Percentiles rank a stretch among this genome's conserved stretches.
phyloP scores from a whole-genome alignment of 2,113 vertebrate genomes.

The Pelecanus crispus region DNA sequence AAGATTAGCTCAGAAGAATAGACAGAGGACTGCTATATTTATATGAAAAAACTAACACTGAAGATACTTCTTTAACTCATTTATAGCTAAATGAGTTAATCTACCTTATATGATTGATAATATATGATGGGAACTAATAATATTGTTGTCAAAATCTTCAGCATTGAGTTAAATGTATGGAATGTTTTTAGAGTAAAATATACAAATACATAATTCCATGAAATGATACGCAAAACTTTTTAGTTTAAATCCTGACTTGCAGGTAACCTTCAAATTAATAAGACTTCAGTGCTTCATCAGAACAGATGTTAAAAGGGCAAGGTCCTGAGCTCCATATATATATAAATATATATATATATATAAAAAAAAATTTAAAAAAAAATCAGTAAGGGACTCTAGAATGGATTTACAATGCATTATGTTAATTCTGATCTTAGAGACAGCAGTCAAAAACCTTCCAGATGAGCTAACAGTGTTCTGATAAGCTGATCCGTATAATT shows the following conservation, averaged over 20 bases:
- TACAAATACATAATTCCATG: not conserved
- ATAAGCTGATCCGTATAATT: conserved; percentile 67
- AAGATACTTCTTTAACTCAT: not conserved
- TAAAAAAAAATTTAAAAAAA: too few relatives aligned
- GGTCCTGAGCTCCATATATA: conserved; percentile 44
- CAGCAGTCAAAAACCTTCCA: conserved; percentile 61
- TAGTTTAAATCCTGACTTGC: conserved; percentile 54
- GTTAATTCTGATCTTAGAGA: conserved; percentile 62
- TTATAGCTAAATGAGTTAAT: not conserved
- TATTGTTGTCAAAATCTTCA: not conserved
- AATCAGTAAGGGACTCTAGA: conserved; percentile 56
- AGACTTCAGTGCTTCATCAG: conserved; percentile 44
- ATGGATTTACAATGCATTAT: conserved; percentile 72
- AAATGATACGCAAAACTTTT: conserved; percentile 11
- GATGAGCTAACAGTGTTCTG: conserved; percentile 65
- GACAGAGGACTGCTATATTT: not conserved
- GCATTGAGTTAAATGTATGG: not conserved
- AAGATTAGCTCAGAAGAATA: not conserved
- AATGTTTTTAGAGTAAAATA: not conserved
- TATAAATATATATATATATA: conserved; percentile 20
- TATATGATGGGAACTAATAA: not conserved
- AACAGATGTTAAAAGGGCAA: conserved; percentile 66
- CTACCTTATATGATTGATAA: not conserved
- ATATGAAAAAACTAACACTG: not conserved
- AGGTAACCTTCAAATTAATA: conserved; percentile 60